Evolutionary conservation across 2,888 invertebrate species (phyloP), one percentile per base, ranked within the genome.

Genomic region (Deilephila porcellus): DNA sequence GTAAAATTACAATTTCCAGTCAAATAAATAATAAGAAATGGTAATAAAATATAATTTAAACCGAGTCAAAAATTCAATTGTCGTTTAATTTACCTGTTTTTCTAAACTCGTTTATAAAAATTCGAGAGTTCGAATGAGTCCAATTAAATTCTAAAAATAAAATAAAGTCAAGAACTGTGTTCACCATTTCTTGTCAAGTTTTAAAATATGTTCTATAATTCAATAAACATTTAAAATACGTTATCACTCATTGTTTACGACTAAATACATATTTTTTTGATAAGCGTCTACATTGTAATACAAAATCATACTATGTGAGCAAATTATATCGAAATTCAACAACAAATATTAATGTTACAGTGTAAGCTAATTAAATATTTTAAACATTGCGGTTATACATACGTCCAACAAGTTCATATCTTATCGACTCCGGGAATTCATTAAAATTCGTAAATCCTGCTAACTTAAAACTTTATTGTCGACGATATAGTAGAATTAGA

Each of bases 1-100:
- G 76, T 79, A 74, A 76, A 77, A 75, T 74, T 74, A 77, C 79
- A 74, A 72, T 74, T 79, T 52, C 45, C 20, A 67, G 20, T 25
- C 67, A 67, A 67, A 45, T 25, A 14, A 67, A 67, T 14, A 20
- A 60, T 60, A 14, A 14, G 11, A 25, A 14, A 14, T 1, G 52
- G 14, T 45, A 67, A 45, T 25, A 20, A 67, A 67, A 25, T 67
- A 20, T 67, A 25, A 45, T 20, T 52, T 2, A 14, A 14, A 6
- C n/a, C 7, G 14, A 19, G 32, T 19, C n/a, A 45, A 11, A 14
- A 14, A 45, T 45, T 3, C 32, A 5, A 14, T 45, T n/a, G 37
- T 20, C 20, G 14, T 45, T 7, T 20, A 3, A 25, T 11, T 45
- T 37, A 53, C 0, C 4, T 37, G 11, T 64, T 32, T 7, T 62